Evolutionary conservation across 2,888 invertebrate genomes (phyloP).

Genomic region (Tribolium freemani): DNA sequence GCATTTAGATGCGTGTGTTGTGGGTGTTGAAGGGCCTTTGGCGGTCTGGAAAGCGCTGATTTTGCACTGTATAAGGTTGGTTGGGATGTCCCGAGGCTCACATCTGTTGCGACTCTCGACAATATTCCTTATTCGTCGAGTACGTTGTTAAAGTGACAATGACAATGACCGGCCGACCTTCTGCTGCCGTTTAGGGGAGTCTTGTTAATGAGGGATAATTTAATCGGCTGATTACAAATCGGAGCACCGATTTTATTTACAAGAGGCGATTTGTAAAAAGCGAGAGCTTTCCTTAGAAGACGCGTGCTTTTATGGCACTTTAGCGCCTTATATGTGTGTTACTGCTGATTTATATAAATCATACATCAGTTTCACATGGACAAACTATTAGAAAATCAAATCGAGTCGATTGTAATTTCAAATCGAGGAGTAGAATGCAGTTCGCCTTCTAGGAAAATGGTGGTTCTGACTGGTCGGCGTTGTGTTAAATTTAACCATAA

Average conservation of each 20-base stretch:
- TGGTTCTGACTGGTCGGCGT: slow-evolving; percentile 1
- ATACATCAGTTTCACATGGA: slow-evolving; percentile 23
- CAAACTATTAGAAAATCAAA: slow-evolving; percentile 32
- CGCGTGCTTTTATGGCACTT: slow-evolving; percentile 22
- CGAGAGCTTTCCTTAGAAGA: background rate
- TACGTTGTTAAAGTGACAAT: slow-evolving; percentile 13
- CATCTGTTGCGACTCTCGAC: slow-evolving; percentile 57
- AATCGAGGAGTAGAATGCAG: slow-evolving; percentile 27
- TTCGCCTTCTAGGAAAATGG: slow-evolving; percentile 27
- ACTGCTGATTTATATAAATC: slow-evolving; percentile 36
- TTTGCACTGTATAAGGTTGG: slow-evolving; percentile 53
- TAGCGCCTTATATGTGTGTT: slow-evolving; percentile 35
- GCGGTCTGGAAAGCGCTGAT: slow-evolving; percentile 59
- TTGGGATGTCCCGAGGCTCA: slow-evolving; percentile 57
- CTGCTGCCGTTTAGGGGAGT: slow-evolving; percentile 22
- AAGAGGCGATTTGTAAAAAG: background rate
- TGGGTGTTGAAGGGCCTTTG: slow-evolving; percentile 56
- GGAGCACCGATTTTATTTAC: slow-evolving; percentile 28
- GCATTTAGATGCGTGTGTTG: slow-evolving; percentile 62
- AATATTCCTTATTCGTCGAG: slow-evolving; percentile 51
- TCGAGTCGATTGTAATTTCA: slow-evolving; percentile 27
- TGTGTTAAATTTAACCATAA: slow-evolving; percentile 36
- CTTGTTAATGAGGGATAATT: slow-evolving; percentile 21
- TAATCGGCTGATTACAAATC: slow-evolving; percentile 26
- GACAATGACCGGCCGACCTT: slow-evolving; percentile 37